Conservation (phyloP, 2,888 invertebrate genomes). For the Meandrusa payeni region DNA sequence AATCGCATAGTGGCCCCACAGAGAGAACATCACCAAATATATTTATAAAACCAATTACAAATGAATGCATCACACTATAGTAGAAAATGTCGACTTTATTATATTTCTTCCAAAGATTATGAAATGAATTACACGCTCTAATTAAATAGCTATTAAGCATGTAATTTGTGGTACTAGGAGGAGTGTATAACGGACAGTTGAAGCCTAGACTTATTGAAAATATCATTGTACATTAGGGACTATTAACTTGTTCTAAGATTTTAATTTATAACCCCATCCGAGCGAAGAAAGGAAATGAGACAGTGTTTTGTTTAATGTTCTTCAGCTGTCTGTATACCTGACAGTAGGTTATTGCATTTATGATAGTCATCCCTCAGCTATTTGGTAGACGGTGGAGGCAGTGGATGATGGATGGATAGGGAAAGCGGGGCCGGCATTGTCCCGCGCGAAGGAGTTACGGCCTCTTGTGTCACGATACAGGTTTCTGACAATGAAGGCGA, state of each 20-base stretch:
- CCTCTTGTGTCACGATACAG: conserved; percentile 7
- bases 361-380: conserved; percentile 22
- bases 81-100: too few species aligned
- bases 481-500: conserved; percentile 7
- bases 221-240: not conserved
- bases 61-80: too few species aligned
- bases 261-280: conserved; percentile 8
- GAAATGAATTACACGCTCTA: too few species aligned
- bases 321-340: conserved; percentile 16
- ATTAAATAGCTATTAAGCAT: too few species aligned
- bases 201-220: too few species aligned
- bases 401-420: conserved; percentile 23
- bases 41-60: too few species aligned
- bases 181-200: too few species aligned
- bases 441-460: conserved; percentile 9
- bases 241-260: not conserved
- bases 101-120: too few species aligned
- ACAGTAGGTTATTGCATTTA: conserved; percentile 22
- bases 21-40: too few species aligned
- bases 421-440: conserved; percentile 18
- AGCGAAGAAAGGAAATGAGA: conserved; percentile 15
- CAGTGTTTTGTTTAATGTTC: conserved; percentile 21
- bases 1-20: too few species aligned
- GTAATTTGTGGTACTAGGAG: too few species aligned
- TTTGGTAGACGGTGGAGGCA: conserved; percentile 16